Evolutionary conservation across 2,888 invertebrate genomes (phyloP).

Genomic region (Limenitis arthemis): DNA sequence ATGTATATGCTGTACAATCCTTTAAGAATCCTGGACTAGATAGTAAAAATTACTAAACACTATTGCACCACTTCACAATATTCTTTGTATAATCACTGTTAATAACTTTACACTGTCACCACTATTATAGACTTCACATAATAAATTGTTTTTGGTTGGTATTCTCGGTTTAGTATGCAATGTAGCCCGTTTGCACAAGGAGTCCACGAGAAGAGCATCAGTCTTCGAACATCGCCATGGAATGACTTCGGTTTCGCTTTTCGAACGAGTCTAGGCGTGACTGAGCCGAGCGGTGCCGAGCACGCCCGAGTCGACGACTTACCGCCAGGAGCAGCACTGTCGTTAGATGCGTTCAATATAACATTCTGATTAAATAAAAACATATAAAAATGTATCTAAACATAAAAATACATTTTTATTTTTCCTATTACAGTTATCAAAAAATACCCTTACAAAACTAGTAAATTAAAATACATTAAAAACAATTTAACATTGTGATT

Average conservation of each 20-base stretch:
- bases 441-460: no score
- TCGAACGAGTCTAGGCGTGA: conserved; percentile 72
- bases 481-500: no score
- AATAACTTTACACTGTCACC: conserved; percentile 58
- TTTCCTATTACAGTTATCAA: no score
- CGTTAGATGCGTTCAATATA: conserved; percentile 33
- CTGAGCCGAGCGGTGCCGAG: conserved; percentile 61
- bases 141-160: conserved; percentile 49
- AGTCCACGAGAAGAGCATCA: conserved; percentile 69
- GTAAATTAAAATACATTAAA: no score
- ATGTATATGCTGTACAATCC: conserved; percentile 57
- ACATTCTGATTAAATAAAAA: not conserved
- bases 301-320: conserved; percentile 37
- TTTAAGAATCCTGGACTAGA: conserved; percentile 54
- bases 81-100: conserved; percentile 49
- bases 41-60: conserved; percentile 44
- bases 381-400: no score
- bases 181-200: conserved; percentile 59
- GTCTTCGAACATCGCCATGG: conserved; percentile 68
- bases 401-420: no score
- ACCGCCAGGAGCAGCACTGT: conserved; percentile 44
- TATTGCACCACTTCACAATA: conserved; percentile 63
- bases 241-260: conserved; percentile 68
- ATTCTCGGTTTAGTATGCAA: conserved; percentile 57
- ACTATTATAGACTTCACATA: conserved; percentile 59